A percentile compares a stretch with the other conserved stretches of the same genome.
Conservation (phyloP, 1,140 invertebrate species). For the Aporrectodea caliginosa region DNA sequence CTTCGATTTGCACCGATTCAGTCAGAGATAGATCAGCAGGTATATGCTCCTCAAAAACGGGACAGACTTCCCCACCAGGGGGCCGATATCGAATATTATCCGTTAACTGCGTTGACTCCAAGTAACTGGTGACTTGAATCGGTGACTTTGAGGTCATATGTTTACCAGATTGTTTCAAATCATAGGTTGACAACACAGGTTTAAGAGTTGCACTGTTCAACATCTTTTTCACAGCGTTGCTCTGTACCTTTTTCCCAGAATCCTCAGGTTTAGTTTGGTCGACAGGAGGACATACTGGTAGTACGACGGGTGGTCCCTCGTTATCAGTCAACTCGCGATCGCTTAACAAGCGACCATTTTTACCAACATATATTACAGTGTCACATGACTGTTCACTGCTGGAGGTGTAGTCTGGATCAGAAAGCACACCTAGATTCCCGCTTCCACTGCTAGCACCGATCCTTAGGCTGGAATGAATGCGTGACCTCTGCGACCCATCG, state of each 20-base stretch:
- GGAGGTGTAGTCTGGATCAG: conserved; percentile 79
- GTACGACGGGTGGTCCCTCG: conserved; percentile 51
- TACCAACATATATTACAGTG: conserved; percentile 90
- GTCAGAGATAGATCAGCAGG: too few species aligned
- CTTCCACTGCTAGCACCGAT: background rate
- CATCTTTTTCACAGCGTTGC: too few species aligned
- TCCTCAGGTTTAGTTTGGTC: too few species aligned
- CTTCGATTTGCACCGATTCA: too few species aligned
- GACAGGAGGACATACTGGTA: too few species aligned
- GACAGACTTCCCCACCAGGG: background rate
- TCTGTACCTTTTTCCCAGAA: too few species aligned
- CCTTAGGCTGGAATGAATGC: conserved; percentile 9
- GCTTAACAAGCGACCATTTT: conserved; percentile 48
- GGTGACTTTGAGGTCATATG: too few species aligned
- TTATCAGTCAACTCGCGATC: conserved; percentile 55
- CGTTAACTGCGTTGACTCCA: too few species aligned
- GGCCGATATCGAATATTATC: background rate
- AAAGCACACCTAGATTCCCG: conserved; percentile 79
- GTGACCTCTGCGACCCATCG: conserved; percentile 43
- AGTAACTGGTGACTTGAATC: too few species aligned
- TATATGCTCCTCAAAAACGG: background rate
- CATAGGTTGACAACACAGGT: too few species aligned
- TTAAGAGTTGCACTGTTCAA: too few species aligned
- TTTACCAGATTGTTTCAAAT: too few species aligned
- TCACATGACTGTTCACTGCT: conserved; percentile 92